Evolutionary conservation across 2,797 vertebrate species (phyloP).

Genomic region (Protonibea diacanthus): DNA sequence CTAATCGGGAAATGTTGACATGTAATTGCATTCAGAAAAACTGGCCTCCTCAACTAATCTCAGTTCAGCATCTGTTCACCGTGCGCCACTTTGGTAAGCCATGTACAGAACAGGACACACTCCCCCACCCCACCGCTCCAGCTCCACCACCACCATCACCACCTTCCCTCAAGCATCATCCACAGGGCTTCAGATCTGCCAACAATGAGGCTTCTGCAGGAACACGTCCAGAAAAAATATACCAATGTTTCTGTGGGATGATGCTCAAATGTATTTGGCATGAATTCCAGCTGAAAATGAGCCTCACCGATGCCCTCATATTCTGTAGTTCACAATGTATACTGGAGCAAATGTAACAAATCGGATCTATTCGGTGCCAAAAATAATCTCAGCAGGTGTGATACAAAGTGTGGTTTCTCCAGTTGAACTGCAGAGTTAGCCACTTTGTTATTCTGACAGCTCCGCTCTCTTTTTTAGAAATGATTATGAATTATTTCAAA

Average conservation of each 20-base stretch:
- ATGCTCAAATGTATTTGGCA: slow-evolving; percentile 56
- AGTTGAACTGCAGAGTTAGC: not conserved
- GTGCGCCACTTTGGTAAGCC: slow-evolving; percentile 38
- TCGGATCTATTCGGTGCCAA: not conserved
- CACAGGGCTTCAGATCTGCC: slow-evolving; percentile 46
- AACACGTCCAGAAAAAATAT: slow-evolving; percentile 44
- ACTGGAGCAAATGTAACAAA: slow-evolving; percentile 6
- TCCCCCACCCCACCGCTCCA: slow-evolving; percentile 2
- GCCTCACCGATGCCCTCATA: not conserved
- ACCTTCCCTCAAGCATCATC: slow-evolving; percentile 35
- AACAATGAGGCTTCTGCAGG: slow-evolving; percentile 46
- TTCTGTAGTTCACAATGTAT: slow-evolving; percentile 29
- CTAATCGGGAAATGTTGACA: slow-evolving; percentile 58
- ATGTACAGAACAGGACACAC: slow-evolving; percentile 50
- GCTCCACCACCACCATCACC: slow-evolving; percentile 5
- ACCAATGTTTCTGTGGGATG: slow-evolving; percentile 40
- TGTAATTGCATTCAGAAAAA: slow-evolving; percentile 62
- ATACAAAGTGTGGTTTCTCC: not conserved
- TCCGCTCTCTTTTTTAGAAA: not conserved
- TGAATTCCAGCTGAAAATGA: slow-evolving; percentile 35
- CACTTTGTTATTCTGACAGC: not conserved
- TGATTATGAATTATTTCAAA: not conserved
- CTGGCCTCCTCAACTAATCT: slow-evolving; percentile 57
- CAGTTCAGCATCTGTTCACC: slow-evolving; percentile 61
- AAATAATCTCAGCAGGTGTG: not conserved